Evolutionary conservation across 2,888 invertebrate genomes (phyloP).

Genomic region (Rhorus exstirpatorius): DNA sequence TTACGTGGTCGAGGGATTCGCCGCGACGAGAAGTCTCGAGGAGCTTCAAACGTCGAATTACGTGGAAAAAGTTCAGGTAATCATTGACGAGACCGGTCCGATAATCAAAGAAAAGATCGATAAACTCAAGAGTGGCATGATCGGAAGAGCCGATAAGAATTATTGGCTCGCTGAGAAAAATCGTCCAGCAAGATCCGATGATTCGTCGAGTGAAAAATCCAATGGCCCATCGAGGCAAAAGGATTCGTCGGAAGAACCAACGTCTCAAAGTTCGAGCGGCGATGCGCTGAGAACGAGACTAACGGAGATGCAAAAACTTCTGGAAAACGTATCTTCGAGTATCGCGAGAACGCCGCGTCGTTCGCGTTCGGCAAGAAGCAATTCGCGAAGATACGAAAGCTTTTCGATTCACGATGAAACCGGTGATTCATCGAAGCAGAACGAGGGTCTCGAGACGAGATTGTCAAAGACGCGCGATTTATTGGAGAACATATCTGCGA

Average conservation of each 20-base stretch:
- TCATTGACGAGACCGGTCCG: slow-evolving; percentile 80
- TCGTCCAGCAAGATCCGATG: slow-evolving; percentile 8
- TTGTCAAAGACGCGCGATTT: slow-evolving; percentile 59
- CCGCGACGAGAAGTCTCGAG: slow-evolving; percentile 75
- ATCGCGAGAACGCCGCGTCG: slow-evolving; percentile 52
- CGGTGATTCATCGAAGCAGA: background rate
- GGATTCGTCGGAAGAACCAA: background rate
- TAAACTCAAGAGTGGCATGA: slow-evolving; percentile 75
- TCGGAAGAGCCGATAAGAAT: slow-evolving; percentile 47
- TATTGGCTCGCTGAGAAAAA: slow-evolving; percentile 35
- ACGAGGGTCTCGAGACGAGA: slow-evolving; percentile 38
- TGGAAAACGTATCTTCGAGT: slow-evolving; percentile 65
- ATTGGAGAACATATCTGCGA: slow-evolving; percentile 60
- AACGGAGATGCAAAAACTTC: slow-evolving; percentile 57
- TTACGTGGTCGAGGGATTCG: slow-evolving; percentile 76
- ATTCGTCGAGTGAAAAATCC: slow-evolving; percentile 40
- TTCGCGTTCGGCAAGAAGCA: slow-evolving; percentile 67
- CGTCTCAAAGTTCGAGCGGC: background rate
- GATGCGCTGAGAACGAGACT: slow-evolving; percentile 60
- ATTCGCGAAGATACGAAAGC: slow-evolving; percentile 43
- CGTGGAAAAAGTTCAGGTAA: slow-evolving; percentile 80
- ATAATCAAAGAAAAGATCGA: slow-evolving; percentile 80
- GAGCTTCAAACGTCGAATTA: slow-evolving; percentile 79
- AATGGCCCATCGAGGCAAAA: background rate
- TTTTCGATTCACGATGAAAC: background rate